These are phyloP conservation scores for Anhinga rufa DNA, from an alignment of 2,113 vertebrate genomes.

Conservation along the genomic window DNA sequence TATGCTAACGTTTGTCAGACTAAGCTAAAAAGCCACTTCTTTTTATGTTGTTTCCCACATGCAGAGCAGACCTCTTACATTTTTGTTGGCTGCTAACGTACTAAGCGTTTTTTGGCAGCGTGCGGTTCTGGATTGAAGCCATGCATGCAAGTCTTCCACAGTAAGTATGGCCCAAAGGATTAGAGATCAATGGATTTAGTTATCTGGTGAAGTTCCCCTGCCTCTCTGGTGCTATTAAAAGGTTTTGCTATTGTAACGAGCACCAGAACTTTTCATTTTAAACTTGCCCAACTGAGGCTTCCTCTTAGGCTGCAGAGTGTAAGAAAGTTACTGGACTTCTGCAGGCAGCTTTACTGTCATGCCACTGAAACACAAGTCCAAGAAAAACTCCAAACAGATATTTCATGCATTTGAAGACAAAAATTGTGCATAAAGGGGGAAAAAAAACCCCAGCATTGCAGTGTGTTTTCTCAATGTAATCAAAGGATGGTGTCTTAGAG, in stretches of 20 bases:
- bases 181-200: slow-evolving; percentile 67
- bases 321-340: not conserved
- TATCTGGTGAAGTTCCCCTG: slow-evolving; percentile 67
- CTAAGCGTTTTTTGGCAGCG: slow-evolving; percentile 80
- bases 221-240: slow-evolving; percentile 66
- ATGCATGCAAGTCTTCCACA: slow-evolving; percentile 71
- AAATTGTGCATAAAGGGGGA: not conserved
- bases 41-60: slow-evolving; percentile 83
- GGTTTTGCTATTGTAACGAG: slow-evolving; percentile 63
- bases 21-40: slow-evolving; percentile 78
- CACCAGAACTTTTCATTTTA: slow-evolving; percentile 30
- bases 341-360: not conserved
- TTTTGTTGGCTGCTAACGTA: slow-evolving; percentile 80
- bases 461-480: not conserved
- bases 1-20: slow-evolving; percentile 79
- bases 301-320: not conserved
- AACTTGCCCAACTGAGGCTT: not conserved
- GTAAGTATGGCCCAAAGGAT: slow-evolving; percentile 66
- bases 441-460: too few species aligned
- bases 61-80: slow-evolving; percentile 76
- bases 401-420: not conserved
- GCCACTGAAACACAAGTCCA: not conserved
- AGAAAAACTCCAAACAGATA: not conserved
- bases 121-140: slow-evolving; percentile 67
- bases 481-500: not conserved